Evolutionary conservation across 1,140 invertebrate genomes (phyloP), one percentile per base, ranked within the genome.

Genomic region (Trachymyrmex septentrionalis): DNA sequence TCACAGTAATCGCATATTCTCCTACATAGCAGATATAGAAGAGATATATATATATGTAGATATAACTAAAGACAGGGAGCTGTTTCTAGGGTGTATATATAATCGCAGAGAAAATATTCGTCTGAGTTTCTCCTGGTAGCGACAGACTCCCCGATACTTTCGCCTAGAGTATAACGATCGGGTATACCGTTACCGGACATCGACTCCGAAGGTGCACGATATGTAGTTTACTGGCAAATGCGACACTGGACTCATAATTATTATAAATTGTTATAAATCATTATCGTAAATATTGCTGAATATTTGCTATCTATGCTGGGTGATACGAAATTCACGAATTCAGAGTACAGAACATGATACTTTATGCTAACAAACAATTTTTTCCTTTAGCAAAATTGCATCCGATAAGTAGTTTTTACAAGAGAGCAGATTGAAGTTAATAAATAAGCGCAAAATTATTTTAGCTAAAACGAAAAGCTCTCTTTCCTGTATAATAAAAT

Each of bases 111-210:
- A 91, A 88, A 91, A 91, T 88, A 88, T 87, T 88, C 84, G 50
- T 85, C 27, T 24, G 48, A 77, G 89, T 91, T 91, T 91, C 90
- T 88, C 89, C 87, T 91, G 90, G 86, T 66, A 90, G 82, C 78
- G 84, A 84, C 89, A 85, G 89, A 78, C 90, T 80, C 88, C 34
- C 63, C 50, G 77, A 85, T 90, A 91, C 90, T 91, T 91, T 91
- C 90, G 89, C 89, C 77, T 50, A 64, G 44, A 57, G 24, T 59
- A 55, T 53, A 71, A 90, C 75, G 86, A 90, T 86, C 64, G 64
- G 71, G 77, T 85, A 72, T 86, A 90, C 76, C 63, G 88, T 90
- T 90, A 85, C 89, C 53, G 71, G 76, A 86, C 78, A 50, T 84
- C 80, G 80, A 84, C 55, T 84, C 14, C 55, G 5, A 27, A 75